A percentile compares a stretch with the other conserved stretches of the same genome.
Evolutionary conservation across 2,888 invertebrate species (phyloP).

Genomic region (Hylaea fasciaria): DNA sequence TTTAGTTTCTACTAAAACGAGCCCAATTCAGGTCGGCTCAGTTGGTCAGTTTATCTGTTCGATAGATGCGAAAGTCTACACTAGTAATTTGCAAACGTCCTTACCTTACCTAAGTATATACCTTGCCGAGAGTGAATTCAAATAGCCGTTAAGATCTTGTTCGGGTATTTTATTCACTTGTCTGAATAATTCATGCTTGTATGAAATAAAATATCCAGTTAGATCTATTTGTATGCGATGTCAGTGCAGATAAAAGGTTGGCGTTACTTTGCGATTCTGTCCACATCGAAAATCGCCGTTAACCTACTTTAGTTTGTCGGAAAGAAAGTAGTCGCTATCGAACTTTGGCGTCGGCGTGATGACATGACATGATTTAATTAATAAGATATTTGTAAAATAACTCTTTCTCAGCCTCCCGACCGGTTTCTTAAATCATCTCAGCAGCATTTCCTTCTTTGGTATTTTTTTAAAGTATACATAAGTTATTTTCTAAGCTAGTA

Average conservation of each 20-base stretch:
- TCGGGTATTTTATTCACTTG: conserved; percentile 16
- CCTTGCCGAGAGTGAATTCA: conserved; percentile 17
- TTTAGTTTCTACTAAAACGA: conserved; percentile 8
- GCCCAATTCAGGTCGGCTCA: conserved; percentile 17
- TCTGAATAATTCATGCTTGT: conserved; percentile 40
- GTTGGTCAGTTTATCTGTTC: conserved; percentile 4
- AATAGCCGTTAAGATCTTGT: conserved; percentile 23
- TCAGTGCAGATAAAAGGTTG: conserved; percentile 52
- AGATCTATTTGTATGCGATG: conserved; percentile 64
- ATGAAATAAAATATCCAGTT: conserved; percentile 30
- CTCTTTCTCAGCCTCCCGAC: neutral
- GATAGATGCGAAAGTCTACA: conserved; percentile 18
- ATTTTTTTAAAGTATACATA: neutral
- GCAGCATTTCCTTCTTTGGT: neutral
- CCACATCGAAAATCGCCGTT: conserved; percentile 74
- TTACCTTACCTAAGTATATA: conserved; percentile 13
- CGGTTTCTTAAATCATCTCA: neutral
- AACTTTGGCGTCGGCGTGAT: conserved; percentile 44
- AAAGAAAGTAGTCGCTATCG: conserved; percentile 72
- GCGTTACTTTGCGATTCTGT: conserved; percentile 68
- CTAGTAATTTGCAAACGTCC: conserved; percentile 17
- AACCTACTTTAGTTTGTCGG: conserved; percentile 75
- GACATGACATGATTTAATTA: conserved; percentile 55
- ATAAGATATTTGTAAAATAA: conserved; percentile 23
- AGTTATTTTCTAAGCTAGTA: no score